phyloP scores from a whole-genome alignment of 2,113 vertebrate genomes.

The Mormyrus lacerda region DNA sequence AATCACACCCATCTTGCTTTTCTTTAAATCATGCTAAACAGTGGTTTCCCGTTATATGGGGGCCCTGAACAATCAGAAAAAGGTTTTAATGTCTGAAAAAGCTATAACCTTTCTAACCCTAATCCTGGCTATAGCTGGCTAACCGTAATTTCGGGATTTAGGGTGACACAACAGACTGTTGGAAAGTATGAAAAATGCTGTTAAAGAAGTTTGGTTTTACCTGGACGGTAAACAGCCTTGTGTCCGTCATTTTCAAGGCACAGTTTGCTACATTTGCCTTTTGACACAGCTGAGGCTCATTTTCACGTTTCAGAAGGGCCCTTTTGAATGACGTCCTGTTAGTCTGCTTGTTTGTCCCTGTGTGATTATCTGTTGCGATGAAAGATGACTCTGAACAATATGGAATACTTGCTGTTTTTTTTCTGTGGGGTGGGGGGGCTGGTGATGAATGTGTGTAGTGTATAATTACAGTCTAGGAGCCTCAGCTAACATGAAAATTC shows the following conservation, averaged over 20 bases:
- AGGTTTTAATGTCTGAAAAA: not conserved
- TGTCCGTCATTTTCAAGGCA: not conserved
- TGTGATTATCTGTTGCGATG: not conserved
- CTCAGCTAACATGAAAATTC: not conserved
- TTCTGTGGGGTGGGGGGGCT: not conserved
- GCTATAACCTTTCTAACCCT: not conserved
- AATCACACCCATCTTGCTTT: too few species aligned
- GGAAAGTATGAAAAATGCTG: not conserved
- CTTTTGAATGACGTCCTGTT: not conserved
- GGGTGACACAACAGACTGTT: not conserved
- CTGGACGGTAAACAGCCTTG: not conserved
- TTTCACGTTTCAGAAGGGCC: not conserved
- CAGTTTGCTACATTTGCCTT: not conserved
- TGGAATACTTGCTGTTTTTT: not conserved
- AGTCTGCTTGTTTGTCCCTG: not conserved
- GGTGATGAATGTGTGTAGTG: not conserved
- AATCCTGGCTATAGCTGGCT: not conserved
- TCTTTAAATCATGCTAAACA: not conserved
- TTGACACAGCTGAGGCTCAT: not conserved
- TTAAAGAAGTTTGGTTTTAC: not conserved
- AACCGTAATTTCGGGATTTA: not conserved
- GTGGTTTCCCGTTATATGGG: not conserved
- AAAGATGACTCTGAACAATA: constrained; percentile 10
- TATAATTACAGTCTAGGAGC: constrained; percentile 8
- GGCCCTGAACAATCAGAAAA: not conserved